Base-by-base conservation (phyloP, 2,888 invertebrate genomes). In the Rhorus exstirpatorius region DNA sequence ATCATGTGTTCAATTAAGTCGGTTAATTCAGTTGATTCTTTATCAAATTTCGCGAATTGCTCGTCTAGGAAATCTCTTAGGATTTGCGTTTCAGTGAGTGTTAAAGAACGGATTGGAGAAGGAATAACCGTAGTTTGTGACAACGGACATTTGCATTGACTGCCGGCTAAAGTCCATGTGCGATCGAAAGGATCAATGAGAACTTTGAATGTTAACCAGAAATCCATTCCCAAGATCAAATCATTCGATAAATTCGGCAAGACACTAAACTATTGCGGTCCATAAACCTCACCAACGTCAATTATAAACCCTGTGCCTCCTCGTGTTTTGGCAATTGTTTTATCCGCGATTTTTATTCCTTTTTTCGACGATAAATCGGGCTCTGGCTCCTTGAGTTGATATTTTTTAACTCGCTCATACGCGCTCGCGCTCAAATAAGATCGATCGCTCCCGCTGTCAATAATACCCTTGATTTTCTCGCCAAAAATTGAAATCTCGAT, bases 191-290 rank as follows among this genome's bases (percentile, higher is more conserved):
- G 76, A 51, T 81, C 65, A 8, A 70, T n/a, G 8, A 21, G 58
- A 14, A 76, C 76, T 58, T 76, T 81, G 38, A 71, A 81, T 31
- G 68, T 38, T n/a, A 65, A 6, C 76, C 76, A 81, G 38, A 81
- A 81, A 21, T 81, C 76, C 76, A 81, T 76, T 14, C 70, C 76
- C 14, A 71, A 26, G 21, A 53, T 70, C 7, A 81, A 24, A 35
- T 70, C 61, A 8, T 51, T 7, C n/a, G 76, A 76, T n/a, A 68
- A 38, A 4, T 26, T 26, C 46, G 67, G 67, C 55, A 76, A 14
- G 14, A 76, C 24, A 26, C 76, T 76, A 61, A 74, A 74, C 74
- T 58, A 74, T 44, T 79, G 79, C 6, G 65, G 67, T 17, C 74
- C 74, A 26, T 60, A 55, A 17, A 76, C 71, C 10, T 81, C 70